Evolutionary conservation across 2,113 vertebrate species (phyloP).

Genomic region (Ariopsis seemanni): DNA sequence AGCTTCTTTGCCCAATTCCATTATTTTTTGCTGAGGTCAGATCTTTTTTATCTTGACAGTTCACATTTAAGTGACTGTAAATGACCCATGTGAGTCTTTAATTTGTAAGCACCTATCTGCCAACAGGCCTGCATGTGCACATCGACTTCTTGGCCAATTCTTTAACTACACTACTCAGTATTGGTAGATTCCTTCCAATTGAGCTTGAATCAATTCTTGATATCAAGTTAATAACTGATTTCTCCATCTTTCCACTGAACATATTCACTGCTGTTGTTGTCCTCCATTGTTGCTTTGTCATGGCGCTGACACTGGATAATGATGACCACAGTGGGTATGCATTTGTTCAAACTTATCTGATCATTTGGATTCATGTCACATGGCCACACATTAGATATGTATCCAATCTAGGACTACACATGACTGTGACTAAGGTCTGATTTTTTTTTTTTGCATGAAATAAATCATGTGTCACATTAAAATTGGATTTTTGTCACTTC

Average conservation of each 20-base stretch:
- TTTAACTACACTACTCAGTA: neutral
- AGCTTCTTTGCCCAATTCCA: neutral
- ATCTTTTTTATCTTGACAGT: neutral
- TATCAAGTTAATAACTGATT: neutral
- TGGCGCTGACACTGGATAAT: neutral
- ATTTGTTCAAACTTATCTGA: neutral
- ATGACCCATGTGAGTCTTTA: neutral
- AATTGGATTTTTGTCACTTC: neutral
- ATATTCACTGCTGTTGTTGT: neutral
- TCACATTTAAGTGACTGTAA: slow-evolving; percentile 2
- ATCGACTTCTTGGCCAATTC: neutral
- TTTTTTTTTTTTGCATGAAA: neutral
- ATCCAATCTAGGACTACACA: neutral
- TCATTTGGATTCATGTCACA: neutral
- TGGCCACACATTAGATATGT: neutral
- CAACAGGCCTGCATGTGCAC: neutral
- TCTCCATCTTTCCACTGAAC: neutral
- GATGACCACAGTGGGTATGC: neutral
- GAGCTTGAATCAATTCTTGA: neutral
- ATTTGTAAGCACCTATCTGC: neutral
- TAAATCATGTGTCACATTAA: neutral
- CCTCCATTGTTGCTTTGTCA: neutral
- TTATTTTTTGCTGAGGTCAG: neutral
- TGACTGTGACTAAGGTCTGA: neutral
- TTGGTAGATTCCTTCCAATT: neutral